Evolutionary conservation across 2,888 invertebrate species (phyloP), one percentile per base, ranked within the genome.

Genomic region (Eupithecia abbreviata): DNA sequence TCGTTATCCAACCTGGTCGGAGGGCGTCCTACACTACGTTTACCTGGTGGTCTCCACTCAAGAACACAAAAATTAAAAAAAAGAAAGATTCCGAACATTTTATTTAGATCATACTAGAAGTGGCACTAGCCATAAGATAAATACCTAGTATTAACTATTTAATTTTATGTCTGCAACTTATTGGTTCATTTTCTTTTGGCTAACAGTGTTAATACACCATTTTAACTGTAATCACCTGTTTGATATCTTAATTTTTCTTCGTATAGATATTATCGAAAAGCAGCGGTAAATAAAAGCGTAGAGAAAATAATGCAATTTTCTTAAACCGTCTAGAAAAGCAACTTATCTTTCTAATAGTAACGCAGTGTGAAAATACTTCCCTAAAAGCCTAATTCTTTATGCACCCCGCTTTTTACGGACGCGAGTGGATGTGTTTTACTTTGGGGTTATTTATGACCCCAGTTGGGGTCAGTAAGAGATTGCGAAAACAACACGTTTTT

Each of bases 381-480:
- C 89, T 92, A 90, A 93, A 89, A 92, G 93, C 93, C 92, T 92
- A 91, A 85, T 94, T 91, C 86, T 88, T 88, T 94, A 94, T 94
- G 92, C 94, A 94, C 94, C 94, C 93, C 85, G 83, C 86, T 90
- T 89, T 92, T 91, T 90, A 88, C 82, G 84, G 82, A 84, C 84
- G 86, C 84, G 83, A 84, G 15, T 67, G 83, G 84, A 85, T 83
- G 81, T 87, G 86, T 90, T 90, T 91, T 90, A 91, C 89, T 92
- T 90, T 87, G 84, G 82, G 83, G 82, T 91, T 91, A 93, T 93
- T 93, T 93, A 92, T 91, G 83, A 85, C 85, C 80, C 43, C 68
- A 65, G 68, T 72, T 71, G 73, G 80, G 82, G 81, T 79, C 82
- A 83, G 75, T 79, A 74, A 79, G 70, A 75, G 68, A 80, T 79